Evolutionary conservation across 2,113 vertebrate species (phyloP).

Genomic region (Eurystomus gularis): DNA sequence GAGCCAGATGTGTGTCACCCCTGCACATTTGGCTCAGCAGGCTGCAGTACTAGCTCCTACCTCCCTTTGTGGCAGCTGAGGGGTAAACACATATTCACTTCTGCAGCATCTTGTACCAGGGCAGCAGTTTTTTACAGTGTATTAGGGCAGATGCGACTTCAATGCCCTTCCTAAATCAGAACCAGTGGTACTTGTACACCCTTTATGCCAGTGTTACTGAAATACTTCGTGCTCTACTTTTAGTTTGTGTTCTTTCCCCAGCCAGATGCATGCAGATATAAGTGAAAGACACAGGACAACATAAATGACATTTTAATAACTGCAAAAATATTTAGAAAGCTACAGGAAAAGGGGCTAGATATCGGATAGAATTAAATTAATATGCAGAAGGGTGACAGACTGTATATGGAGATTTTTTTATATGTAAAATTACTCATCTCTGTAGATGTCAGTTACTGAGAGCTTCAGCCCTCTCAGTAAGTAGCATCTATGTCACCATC

Average conservation of each 20-base stretch:
- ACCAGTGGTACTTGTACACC: neutral
- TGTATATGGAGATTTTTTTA: neutral
- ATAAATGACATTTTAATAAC: neutral
- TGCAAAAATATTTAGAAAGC: neutral
- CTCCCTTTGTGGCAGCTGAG: neutral
- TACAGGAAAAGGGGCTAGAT: neutral
- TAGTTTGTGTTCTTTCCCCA: neutral
- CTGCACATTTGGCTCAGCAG: fast-evolving
- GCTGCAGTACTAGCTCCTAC: neutral
- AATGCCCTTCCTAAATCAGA: neutral
- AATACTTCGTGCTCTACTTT: neutral
- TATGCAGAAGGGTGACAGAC: neutral
- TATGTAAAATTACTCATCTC: neutral
- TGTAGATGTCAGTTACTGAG: neutral
- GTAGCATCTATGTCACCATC: neutral
- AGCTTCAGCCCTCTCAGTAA: neutral
- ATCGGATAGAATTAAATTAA: neutral
- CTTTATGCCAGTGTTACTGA: neutral
- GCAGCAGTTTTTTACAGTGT: neutral
- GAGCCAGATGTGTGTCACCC: neutral
- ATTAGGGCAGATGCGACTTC: neutral
- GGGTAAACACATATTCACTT: neutral
- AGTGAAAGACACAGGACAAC: neutral
- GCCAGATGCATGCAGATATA: neutral
- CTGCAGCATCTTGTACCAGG: neutral